Conservation (phyloP, 2,888 invertebrate species). For the Himalopsyche japonica region DNA sequence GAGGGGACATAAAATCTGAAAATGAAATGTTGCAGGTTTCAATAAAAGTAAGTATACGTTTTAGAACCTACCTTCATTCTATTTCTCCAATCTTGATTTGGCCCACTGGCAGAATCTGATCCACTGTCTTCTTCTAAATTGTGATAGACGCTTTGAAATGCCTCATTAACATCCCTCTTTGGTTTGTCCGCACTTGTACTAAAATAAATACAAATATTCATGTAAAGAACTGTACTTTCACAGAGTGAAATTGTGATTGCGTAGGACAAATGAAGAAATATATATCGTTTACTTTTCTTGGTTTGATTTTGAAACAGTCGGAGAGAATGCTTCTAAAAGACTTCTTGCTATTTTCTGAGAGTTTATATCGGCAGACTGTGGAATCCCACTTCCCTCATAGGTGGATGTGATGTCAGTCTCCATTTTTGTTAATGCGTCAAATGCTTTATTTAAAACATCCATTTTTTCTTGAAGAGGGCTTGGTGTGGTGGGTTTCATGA, state of each 20-base stretch:
- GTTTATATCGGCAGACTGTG: neutral
- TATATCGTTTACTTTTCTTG: neutral
- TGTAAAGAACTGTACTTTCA: too few relatives aligned
- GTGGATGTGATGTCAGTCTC: neutral
- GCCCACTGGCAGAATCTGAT: neutral
- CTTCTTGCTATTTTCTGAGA: neutral
- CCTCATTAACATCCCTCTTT: neutral
- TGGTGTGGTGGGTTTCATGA: neutral
- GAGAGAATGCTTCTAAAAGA: neutral
- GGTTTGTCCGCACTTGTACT: neutral
- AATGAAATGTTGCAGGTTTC: too few relatives aligned
- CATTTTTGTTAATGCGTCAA: constrained; percentile 3
- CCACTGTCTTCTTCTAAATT: neutral
- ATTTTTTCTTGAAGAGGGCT: constrained; percentile 6
- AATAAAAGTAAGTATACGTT: too few relatives aligned
- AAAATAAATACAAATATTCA: neutral
- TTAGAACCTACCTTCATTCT: neutral
- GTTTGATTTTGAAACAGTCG: neutral
- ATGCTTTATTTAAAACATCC: neutral
- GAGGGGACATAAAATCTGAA: too few relatives aligned
- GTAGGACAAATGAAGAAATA: neutral
- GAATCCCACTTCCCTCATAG: neutral
- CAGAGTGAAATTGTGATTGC: too few relatives aligned
- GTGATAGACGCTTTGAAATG: neutral
- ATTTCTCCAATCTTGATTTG: neutral